Percentiles rank a stretch among this genome's conserved stretches.
phyloP scores from a whole-genome alignment of 1,140 invertebrate species.

The Drosophila prosaltans region DNA sequence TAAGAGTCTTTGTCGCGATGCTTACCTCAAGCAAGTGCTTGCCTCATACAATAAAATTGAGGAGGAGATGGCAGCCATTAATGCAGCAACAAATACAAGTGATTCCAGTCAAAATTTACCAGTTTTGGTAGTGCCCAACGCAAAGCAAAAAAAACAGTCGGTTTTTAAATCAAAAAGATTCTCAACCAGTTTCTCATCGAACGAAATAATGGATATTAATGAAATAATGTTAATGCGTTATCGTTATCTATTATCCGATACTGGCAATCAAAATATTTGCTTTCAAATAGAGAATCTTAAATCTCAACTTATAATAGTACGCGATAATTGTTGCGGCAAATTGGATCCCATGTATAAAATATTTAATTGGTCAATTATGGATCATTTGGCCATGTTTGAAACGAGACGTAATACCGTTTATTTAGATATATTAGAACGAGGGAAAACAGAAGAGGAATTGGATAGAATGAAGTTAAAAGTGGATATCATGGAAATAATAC shows the following conservation, averaged over 20 bases:
- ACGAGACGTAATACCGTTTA: slow-evolving; percentile 26
- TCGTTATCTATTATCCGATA: slow-evolving; percentile 14
- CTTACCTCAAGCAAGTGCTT: slow-evolving; percentile 18
- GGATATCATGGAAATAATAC: slow-evolving; percentile 46
- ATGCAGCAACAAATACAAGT: background rate
- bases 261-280: slow-evolving; percentile 29
- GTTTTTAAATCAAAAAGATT: background rate
- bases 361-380: slow-evolving; percentile 54
- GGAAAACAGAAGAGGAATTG: slow-evolving; percentile 20
- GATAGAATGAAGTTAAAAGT: slow-evolving; percentile 45
- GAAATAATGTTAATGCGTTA: slow-evolving; percentile 40
- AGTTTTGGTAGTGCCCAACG: background rate
- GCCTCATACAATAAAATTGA: background rate
- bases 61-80: background rate
- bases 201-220: background rate
- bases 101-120: background rate
- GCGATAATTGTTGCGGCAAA: slow-evolving; percentile 14
- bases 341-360: slow-evolving; percentile 26
- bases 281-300: slow-evolving; percentile 41
- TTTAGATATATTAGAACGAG: slow-evolving; percentile 39
- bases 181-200: background rate
- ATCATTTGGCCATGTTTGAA: slow-evolving; percentile 45
- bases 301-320: slow-evolving; percentile 16
- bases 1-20: slow-evolving; percentile 23
- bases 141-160: background rate